These are phyloP conservation scores for Rhaphigaster nebulosa DNA, from an alignment of 2,888 invertebrate species.

Conservation along the genomic window DNA sequence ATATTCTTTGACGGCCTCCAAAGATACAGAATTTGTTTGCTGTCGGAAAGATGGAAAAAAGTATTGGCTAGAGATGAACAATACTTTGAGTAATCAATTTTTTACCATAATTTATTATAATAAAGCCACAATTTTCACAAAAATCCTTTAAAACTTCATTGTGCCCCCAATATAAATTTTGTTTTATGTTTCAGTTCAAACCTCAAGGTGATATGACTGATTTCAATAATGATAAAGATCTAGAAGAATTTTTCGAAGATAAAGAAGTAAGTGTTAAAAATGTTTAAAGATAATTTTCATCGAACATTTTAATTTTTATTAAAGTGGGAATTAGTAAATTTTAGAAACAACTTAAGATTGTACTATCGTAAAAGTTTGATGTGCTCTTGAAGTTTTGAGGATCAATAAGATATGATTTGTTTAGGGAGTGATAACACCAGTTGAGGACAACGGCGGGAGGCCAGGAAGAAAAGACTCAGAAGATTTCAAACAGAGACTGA, in stretches of 20 bases:
- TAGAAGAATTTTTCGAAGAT: conserved; percentile 70
- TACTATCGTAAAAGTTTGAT: neutral
- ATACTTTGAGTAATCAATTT: too few species aligned
- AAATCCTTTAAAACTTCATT: too few species aligned
- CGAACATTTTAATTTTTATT: neutral
- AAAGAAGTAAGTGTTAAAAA: conserved; percentile 67
- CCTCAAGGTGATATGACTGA: conserved; percentile 68
- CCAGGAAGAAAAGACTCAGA: conserved; percentile 78
- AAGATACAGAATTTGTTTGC: too few species aligned
- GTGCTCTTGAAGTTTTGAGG: neutral
- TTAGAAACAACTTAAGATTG: neutral
- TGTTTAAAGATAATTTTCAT: neutral
- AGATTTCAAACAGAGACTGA: conserved; percentile 83
- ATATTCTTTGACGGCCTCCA: too few species aligned
- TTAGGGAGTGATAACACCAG: conserved; percentile 65
- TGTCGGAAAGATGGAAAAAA: too few species aligned
- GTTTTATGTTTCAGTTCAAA: conserved; percentile 68
- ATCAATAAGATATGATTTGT: neutral
- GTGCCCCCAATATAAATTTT: too few species aligned
- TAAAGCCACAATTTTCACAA: too few species aligned
- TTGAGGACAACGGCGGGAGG: conserved; percentile 66
- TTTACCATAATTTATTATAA: too few species aligned
- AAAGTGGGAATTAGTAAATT: neutral
- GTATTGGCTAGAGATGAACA: too few species aligned
- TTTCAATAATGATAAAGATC: conserved; percentile 67